A percentile compares a stretch with the other conserved stretches of the same genome.
Evolutionary conservation across 2,888 invertebrate species (phyloP).

Genomic region (Aporophyla lueneburgensis): DNA sequence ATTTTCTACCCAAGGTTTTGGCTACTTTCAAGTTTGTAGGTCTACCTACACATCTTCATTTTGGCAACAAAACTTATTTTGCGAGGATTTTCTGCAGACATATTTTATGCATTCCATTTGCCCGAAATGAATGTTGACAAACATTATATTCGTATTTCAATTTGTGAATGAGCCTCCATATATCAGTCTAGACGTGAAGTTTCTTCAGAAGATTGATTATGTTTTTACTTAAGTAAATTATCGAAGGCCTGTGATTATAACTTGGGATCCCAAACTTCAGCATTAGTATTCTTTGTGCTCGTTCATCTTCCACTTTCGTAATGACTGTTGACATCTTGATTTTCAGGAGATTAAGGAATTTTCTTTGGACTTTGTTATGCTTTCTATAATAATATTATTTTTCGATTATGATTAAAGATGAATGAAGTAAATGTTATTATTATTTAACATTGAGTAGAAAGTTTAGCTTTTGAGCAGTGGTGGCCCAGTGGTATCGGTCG

Average conservation of each 20-base stretch:
- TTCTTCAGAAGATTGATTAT: conserved; percentile 34
- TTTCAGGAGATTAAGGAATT: conserved; percentile 54
- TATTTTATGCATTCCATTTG: conserved; percentile 27
- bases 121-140: conserved; percentile 4
- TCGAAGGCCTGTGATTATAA: conserved; percentile 14
- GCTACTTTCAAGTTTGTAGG: conserved; percentile 35
- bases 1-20: conserved; percentile 24
- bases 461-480: background rate
- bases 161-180: background rate
- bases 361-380: conserved; percentile 32
- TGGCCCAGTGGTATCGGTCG: too few relatives aligned
- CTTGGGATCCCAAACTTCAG: conserved; percentile 26
- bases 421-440: background rate
- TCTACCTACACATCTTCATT: conserved; percentile 24
- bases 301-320: conserved; percentile 43
- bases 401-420: conserved; percentile 1
- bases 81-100: conserved; percentile 3
- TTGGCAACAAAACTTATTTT: conserved; percentile 41
- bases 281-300: conserved; percentile 55
- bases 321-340: conserved; percentile 45
- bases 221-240: conserved; percentile 42
- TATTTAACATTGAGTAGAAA: conserved; percentile 1
- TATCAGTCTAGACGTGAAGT: conserved; percentile 30
- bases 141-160: conserved; percentile 13
- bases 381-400: conserved; percentile 20